phyloP scores from a whole-genome alignment of 2,113 vertebrate species.

The Pelecanoides urinatrix region DNA sequence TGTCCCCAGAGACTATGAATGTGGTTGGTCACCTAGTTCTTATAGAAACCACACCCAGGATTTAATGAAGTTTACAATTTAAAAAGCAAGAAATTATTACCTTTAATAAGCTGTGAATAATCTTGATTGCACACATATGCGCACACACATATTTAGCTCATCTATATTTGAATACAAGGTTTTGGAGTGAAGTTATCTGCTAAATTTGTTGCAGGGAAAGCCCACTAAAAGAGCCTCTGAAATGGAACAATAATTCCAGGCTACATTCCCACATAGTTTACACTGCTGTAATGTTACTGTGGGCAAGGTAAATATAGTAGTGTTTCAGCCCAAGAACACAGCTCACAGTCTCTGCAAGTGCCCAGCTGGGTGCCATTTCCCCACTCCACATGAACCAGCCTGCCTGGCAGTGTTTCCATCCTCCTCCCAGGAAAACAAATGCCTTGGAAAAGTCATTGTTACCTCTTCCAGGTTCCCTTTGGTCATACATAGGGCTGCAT shows the following conservation, averaged over 20 bases:
- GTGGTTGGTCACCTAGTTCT: background rate
- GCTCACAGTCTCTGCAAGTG: background rate
- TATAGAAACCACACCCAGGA: background rate
- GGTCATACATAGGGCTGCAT: background rate
- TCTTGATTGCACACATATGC: background rate
- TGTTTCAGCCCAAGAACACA: background rate
- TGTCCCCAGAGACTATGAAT: background rate
- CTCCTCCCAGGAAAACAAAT: background rate
- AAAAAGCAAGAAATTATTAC: background rate
- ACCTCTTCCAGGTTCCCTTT: background rate
- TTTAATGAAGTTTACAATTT: background rate
- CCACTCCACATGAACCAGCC: rapidly evolving
- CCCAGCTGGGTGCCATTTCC: background rate
- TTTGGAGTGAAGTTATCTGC: background rate
- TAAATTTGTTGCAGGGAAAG: background rate
- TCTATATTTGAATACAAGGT: background rate
- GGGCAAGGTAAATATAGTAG: background rate
- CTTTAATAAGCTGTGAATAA: background rate
- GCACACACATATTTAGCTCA: background rate
- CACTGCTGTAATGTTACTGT: background rate
- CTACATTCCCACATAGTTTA: background rate
- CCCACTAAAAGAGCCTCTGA: background rate
- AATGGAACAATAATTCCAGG: background rate
- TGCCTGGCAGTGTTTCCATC: background rate
- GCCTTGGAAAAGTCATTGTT: background rate